These are phyloP conservation scores for Lanistes nyassanus DNA, from an alignment of 1,140 invertebrate genomes.

Conservation along the genomic window DNA sequence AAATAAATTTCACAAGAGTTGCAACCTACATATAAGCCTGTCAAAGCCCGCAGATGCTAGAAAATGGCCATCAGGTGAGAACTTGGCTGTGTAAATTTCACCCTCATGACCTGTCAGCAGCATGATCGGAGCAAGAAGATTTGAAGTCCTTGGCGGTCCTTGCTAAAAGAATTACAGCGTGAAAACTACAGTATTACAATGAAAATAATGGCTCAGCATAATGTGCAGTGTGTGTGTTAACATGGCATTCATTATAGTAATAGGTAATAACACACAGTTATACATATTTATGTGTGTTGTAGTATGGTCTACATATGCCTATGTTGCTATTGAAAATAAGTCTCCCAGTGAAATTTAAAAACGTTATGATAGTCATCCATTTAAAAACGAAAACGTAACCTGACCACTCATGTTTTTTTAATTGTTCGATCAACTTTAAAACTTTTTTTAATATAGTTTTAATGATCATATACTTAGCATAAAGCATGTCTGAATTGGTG, in stretches of 20 bases:
- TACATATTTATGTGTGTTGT: not conserved
- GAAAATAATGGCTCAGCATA: not conserved
- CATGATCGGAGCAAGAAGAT: slow-evolving; percentile 94
- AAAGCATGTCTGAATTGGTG: too few relatives aligned
- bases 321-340: not conserved
- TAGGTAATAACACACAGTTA: not conserved
- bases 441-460: too few relatives aligned
- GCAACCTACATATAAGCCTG: slow-evolving; percentile 88
- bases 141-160: slow-evolving; percentile 85
- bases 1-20: too few relatives aligned
- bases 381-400: too few relatives aligned
- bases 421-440: too few relatives aligned
- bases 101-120: slow-evolving; percentile 95
- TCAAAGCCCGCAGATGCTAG: slow-evolving; percentile 97
- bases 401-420: too few relatives aligned
- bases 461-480: too few relatives aligned
- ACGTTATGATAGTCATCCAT: too few relatives aligned
- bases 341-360: not conserved
- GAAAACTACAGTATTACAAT: not conserved
- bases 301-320: not conserved
- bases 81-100: slow-evolving; percentile 93
- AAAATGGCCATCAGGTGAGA: slow-evolving; percentile 95
- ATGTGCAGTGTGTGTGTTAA: not conserved
- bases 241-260: not conserved
- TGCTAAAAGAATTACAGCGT: slow-evolving; percentile 47